Evolutionary conservation across 2,797 vertebrate species (phyloP), one percentile per base, ranked within the genome.

Genomic region (Dryobates pubescens): DNA sequence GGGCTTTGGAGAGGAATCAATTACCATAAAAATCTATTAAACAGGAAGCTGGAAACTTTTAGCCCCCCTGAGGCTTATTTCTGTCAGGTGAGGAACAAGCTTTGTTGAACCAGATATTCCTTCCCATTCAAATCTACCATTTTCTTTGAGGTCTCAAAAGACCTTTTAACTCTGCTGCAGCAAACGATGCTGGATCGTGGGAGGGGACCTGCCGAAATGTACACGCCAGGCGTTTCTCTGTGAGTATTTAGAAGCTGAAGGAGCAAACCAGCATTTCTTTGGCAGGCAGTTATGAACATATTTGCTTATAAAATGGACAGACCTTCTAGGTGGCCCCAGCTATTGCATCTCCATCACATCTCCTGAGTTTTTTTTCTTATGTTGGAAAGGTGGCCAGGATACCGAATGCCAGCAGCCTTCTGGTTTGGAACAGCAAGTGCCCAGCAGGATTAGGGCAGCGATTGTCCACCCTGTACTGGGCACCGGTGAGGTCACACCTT

Each of bases 1-100:
- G 43, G 41, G 45, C 45, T 78, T 78, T 49, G 58, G 57, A 82
- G 58, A 57, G 41, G 82, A 85, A 88, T 74, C 47, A 82, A 61
- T 86, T 70, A 62, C 57, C 77, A 59, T 77, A 76, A 77, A 78
- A 78, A 82, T 74, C 69, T 4, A 5, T 82, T 78, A 24, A 59
- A 88, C 69, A 65, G 7, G 58, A 68, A 38, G n/a, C 56, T 59
- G 58, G 43, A 61, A 67, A 85, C 63, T 86, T 86, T 47, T 62
- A 67, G 38, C 81, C 53, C 38, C 59, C 54, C 30, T 2, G 49
- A 58, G 77, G 59, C 49, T 63, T 36, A 23, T 49, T 89, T 57
- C 54, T 71, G 38, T 57, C 12, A 32, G 45, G 34, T 2, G 2
- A 59, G 45, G 36, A 77, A 45, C 22, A 56, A 59, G 34, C 20